Evolutionary conservation across 2,888 invertebrate species (phyloP), one percentile per base, ranked within the genome.

Genomic region (Epirrhoe alternata): DNA sequence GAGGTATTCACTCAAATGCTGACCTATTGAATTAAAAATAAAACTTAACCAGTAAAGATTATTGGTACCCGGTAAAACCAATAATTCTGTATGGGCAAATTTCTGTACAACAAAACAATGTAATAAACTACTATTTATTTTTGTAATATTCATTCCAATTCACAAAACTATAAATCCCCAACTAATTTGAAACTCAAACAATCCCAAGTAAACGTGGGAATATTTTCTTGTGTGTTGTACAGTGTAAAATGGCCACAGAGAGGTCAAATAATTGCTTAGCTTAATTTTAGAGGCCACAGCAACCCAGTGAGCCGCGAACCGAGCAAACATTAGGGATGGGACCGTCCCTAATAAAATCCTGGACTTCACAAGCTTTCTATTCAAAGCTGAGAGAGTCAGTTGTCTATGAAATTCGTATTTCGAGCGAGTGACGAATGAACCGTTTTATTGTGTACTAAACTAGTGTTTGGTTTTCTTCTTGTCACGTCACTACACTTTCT

Each of bases 241-340:
- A 38, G 24, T 49, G 49, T 56, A 50, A 49, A 62, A 58, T 56
- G 64, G 55, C 53, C 62, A 38, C 61, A 57, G 55, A 51, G 61
- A 64, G 58, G 59, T 61, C 65, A 68, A 66, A 64, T 70, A 70
- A 61, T 70, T 68, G 49, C 61, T 47, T 33, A 68, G 66, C 66
- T 66, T 66, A 68, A 68, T 64, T 68, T 66, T 58, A 66, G 64
- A 63, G 57, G 53, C 47, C 49, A 17, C 65, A 17, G 49, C 30
- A 45, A 66, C 17, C 52, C 70, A 70, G 67, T 62, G 64, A 62
- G 66, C 56, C 62, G 64, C 53, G 69, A 17, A 38, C 42, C 35
- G 17, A 45, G 61, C 61, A 61, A 54, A 66, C 66, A 64, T 47
- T 12, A 54, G 24, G 62, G 66, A 8, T 42, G 50, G 42, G 42